Evolutionary conservation across 2,888 invertebrate genomes (phyloP).

Genomic region (Parthenolecanium corni): DNA sequence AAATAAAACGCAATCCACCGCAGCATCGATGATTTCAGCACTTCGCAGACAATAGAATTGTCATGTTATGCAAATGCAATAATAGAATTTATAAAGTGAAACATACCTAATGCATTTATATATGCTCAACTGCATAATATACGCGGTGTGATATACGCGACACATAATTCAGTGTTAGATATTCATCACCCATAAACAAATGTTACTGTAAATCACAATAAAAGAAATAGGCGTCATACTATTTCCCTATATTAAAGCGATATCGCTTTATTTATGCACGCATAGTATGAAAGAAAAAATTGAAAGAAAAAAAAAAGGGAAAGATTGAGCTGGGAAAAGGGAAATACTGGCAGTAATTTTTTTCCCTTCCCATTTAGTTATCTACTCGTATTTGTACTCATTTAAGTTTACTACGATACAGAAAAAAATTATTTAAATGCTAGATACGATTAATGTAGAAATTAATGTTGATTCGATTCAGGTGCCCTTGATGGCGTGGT

Average conservation of each 20-base stretch:
- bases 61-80: conserved; percentile 24
- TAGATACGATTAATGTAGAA: no score
- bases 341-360: no score
- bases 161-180: conserved; percentile 25
- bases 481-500: no score
- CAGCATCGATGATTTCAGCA: conserved; percentile 25
- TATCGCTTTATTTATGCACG: conserved; percentile 18
- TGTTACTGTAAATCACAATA: conserved; percentile 24
- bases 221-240: conserved; percentile 21
- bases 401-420: no score
- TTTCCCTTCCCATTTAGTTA: no score
- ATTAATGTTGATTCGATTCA: no score
- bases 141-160: conserved; percentile 23
- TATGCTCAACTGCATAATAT: conserved; percentile 18
- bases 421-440: no score
- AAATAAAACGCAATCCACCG: conserved; percentile 23
- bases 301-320: no score
- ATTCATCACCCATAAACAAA: conserved; percentile 21
- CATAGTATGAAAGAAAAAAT: not conserved
- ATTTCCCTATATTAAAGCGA: conserved; percentile 22
- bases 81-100: conserved; percentile 25
- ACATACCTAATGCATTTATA: conserved; percentile 24
- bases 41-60: conserved; percentile 25
- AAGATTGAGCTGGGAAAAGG: no score
- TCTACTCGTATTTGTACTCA: no score